Evolutionary conservation across 1,140 invertebrate genomes (phyloP).

Genomic region (Aphelenchoides fujianensis): DNA sequence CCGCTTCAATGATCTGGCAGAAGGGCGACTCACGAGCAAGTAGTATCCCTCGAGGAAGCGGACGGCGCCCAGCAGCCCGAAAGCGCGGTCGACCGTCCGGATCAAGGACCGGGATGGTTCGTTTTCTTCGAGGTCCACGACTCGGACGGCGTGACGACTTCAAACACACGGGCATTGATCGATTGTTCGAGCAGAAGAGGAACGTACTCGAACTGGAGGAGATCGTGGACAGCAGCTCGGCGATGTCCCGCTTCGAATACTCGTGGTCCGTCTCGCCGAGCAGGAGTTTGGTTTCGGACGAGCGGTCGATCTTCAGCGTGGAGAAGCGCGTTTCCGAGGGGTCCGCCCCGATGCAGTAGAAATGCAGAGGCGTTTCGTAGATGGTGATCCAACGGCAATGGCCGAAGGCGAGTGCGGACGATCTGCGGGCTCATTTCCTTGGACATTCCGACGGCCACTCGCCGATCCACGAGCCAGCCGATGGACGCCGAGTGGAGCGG

Average conservation of each 20-base stretch:
- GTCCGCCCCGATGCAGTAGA: slow-evolving; percentile 60
- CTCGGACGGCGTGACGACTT: slow-evolving; percentile 49
- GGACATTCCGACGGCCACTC: no score
- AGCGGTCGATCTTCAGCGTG: slow-evolving; percentile 58
- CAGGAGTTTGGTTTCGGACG: slow-evolving; percentile 46
- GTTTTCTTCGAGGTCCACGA: slow-evolving; percentile 37
- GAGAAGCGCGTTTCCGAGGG: slow-evolving; percentile 43
- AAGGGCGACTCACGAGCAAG: slow-evolving; percentile 48
- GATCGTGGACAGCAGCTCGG: slow-evolving; percentile 56
- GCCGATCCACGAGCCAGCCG: no score
- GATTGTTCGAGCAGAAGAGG: slow-evolving; percentile 21
- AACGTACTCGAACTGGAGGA: slow-evolving; percentile 56
- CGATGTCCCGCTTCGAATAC: slow-evolving; percentile 53
- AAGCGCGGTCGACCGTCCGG: slow-evolving; percentile 58
- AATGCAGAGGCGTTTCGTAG: slow-evolving; percentile 58
- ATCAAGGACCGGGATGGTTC: slow-evolving; percentile 40
- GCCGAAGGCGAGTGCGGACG: neutral
- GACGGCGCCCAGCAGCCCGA: slow-evolving; percentile 56
- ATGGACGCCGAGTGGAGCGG: no score
- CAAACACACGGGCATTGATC: no score
- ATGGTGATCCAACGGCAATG: slow-evolving; percentile 29
- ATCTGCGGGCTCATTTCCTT: neutral
- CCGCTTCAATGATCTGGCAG: no score
- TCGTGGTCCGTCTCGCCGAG: slow-evolving; percentile 54
- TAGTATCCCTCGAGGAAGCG: slow-evolving; percentile 60